Conservation (phyloP, 2,888 invertebrate species). For the Lymantria monacha region DNA sequence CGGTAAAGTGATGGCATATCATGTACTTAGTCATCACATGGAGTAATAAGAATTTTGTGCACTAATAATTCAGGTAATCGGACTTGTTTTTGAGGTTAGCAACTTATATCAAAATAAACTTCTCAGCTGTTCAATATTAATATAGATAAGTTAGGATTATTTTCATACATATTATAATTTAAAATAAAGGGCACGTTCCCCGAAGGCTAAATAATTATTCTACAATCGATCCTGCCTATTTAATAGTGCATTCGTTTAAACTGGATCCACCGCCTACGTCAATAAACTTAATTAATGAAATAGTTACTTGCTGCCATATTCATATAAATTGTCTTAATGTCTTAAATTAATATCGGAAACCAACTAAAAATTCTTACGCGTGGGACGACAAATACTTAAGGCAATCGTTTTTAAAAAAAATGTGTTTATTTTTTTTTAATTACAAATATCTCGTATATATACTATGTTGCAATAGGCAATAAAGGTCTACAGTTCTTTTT, state of each 20-base stretch:
- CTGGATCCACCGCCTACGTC: conserved; percentile 56
- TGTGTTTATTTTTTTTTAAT: conserved; percentile 14
- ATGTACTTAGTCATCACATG: too few relatives aligned
- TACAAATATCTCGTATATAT: conserved; percentile 1
- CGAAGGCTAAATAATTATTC: conserved; percentile 43
- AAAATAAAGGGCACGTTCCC: conserved; percentile 36
- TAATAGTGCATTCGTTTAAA: conserved; percentile 46
- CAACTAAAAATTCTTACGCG: conserved; percentile 24
- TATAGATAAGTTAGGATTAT: too few relatives aligned
- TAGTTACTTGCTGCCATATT: conserved; percentile 44
- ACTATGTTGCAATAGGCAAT: too few relatives aligned
- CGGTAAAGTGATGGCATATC: too few relatives aligned
- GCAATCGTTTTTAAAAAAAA: conserved; percentile 16
- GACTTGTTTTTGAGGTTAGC: too few relatives aligned
- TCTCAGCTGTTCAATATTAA: too few relatives aligned
- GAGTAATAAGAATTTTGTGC: too few relatives aligned
- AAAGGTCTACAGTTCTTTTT: too few relatives aligned
- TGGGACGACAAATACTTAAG: conserved; percentile 23
- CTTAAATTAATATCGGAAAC: conserved; percentile 39
- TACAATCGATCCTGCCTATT: conserved; percentile 45
- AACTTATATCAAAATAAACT: too few relatives aligned
- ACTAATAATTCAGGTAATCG: too few relatives aligned
- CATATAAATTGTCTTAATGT: conserved; percentile 39
- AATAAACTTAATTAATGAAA: conserved; percentile 59
- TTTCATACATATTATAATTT: too few relatives aligned